Percentiles rank a stretch among this genome's conserved stretches.
These are phyloP conservation scores for Cerceris rybyensis DNA, from an alignment of 2,888 invertebrate species.

Conservation along the genomic window DNA sequence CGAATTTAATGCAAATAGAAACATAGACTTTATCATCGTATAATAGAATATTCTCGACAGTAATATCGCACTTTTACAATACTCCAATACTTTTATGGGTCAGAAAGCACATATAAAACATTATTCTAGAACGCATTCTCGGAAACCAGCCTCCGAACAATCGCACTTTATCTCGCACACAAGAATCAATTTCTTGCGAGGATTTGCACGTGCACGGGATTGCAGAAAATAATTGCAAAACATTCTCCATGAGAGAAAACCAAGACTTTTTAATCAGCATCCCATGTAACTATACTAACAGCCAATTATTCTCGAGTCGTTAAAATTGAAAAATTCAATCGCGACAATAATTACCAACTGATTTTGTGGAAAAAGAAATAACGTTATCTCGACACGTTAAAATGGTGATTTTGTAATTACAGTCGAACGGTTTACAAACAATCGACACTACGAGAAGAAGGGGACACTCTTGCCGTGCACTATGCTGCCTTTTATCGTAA, in stretches of 20 bases:
- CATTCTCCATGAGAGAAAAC: no score
- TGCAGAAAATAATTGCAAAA: slow-evolving; percentile 22
- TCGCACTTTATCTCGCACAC: slow-evolving; percentile 10
- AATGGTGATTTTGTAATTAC: not conserved
- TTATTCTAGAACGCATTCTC: slow-evolving; percentile 16
- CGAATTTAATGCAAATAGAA: no score
- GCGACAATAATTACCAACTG: slow-evolving; percentile 14
- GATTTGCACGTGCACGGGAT: not conserved
- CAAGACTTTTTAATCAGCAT: no score
- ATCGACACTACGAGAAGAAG: slow-evolving; percentile 18
- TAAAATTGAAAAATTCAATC: no score
- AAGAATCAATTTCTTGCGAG: not conserved
- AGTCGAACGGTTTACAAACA: slow-evolving; percentile 38
- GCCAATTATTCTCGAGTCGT: no score
- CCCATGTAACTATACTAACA: no score
- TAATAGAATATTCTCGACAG: not conserved
- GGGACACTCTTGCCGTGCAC: slow-evolving; percentile 24
- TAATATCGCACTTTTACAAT: not conserved
- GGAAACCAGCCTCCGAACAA: slow-evolving; percentile 3
- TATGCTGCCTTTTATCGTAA: slow-evolving; percentile 53
- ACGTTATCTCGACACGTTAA: slow-evolving; percentile 16
- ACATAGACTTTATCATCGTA: no score
- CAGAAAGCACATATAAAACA: slow-evolving; percentile 1
- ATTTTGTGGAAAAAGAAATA: slow-evolving; percentile 24
- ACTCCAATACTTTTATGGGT: slow-evolving; percentile 6